These are phyloP conservation scores for Takifugu rubripes DNA, from an alignment of 2,797 vertebrate species.

Conservation along the genomic window DNA sequence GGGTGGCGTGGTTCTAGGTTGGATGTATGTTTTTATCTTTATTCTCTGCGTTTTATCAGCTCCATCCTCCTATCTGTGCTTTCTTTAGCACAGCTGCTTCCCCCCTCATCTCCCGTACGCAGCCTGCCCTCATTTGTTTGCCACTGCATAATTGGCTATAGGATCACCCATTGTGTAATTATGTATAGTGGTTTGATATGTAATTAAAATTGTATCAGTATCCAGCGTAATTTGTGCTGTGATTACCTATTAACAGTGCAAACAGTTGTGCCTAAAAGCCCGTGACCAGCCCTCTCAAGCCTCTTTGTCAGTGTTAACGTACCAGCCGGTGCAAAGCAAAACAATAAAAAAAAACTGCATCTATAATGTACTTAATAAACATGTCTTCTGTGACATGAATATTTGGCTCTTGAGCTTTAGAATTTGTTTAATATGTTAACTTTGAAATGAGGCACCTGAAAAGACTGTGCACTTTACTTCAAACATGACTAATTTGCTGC, in stretches of 20 bases:
- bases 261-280: conserved; percentile 71
- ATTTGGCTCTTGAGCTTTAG: conserved; percentile 1
- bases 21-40: conserved; percentile 4
- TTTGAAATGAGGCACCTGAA: conserved; percentile 11
- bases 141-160: conserved; percentile 70
- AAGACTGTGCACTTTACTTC: conserved; percentile 5
- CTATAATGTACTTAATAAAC: conserved; percentile 5
- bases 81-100: conserved; percentile 51
- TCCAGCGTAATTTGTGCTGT: conserved; percentile 67
- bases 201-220: conserved; percentile 75
- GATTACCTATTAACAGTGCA: conserved; percentile 73
- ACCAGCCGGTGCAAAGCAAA: conserved; percentile 32
- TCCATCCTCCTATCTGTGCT: conserved; percentile 34
- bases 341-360: not conserved
- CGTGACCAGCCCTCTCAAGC: conserved; percentile 64
- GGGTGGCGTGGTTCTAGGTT: not conserved
- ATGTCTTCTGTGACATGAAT: conserved; percentile 3
- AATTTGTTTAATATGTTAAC: conserved; percentile 16
- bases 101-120: conserved; percentile 39
- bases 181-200: conserved; percentile 72
- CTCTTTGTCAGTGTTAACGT: conserved; percentile 41
- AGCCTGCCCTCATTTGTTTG: conserved; percentile 68
- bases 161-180: conserved; percentile 76
- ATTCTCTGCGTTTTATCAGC: conserved; percentile 20
- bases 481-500: conserved; percentile 1